Base-by-base conservation (phyloP, 2,888 invertebrate species). In the Pachymerium ferrugineum region DNA sequence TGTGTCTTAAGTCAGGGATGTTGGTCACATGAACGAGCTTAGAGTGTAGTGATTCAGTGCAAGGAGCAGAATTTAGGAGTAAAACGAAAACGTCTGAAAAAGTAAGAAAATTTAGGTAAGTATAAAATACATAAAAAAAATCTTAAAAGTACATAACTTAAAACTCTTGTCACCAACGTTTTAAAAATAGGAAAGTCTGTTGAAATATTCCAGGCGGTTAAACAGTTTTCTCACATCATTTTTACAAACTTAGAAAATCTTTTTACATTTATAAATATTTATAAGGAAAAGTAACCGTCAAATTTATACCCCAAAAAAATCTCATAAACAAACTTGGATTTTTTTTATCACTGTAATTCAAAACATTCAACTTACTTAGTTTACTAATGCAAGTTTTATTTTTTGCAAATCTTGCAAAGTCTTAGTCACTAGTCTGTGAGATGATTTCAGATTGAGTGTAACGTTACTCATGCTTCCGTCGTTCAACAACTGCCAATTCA, bases 401-500 rank as follows among this genome's bases (percentile, higher is more conserved):
- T 62, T 62, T n/a, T n/a, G n/a, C n/a, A n/a, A n/a, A n/a, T n/a
- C n/a, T n/a, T n/a, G n/a, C 12, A 62, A 62, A n/a, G n/a, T n/a
- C 4, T 62, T 62, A 62, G 62, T 62, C 62, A 62, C 62, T 22
- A n/a, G n/a, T n/a, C n/a, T n/a, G n/a, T n/a, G 62, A 62, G 62
- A 62, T 62, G 62, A 62, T 62, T 62, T 62, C 62, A 62, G 62
- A 62, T 62, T 62, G 25, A 62, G 28, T 28, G 62, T 62, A 62
- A 62, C 62, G 62, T 62, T 62, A 62, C 62, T 62, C 62, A 62
- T 62, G 28, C 62, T 62, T 62, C 62, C 62, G 22, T n/a, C n/a
- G 12, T 62, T 28, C 25, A 62, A 62, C 62, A 62, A 62, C 5
- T 62, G 25, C 28, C 62, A 22, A 54, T 54, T 54, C 22, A 62